A percentile compares a stretch with the other conserved stretches of the same genome.
Evolutionary conservation across 2,797 vertebrate genomes (phyloP).

Genomic region (Pelodytes ibericus): DNA sequence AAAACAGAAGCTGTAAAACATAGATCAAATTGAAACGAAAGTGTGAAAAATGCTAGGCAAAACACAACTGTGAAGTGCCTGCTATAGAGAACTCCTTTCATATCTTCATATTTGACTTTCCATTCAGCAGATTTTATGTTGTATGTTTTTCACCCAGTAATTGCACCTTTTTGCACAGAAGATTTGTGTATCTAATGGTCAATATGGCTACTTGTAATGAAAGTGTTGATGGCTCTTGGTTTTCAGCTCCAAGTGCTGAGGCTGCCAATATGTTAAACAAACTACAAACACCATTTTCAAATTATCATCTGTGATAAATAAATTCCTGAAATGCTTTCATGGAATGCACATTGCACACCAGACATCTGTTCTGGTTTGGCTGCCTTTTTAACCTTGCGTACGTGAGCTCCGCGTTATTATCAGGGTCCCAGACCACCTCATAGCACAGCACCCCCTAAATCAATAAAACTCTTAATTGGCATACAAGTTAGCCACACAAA

Average conservation of each 20-base stretch:
- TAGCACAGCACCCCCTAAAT: no score
- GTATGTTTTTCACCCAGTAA: conserved; percentile 43
- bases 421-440: no score
- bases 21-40: conserved; percentile 45
- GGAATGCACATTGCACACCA: background rate
- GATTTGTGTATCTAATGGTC: conserved; percentile 39
- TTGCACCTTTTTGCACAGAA: conserved; percentile 19
- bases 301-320: conserved; percentile 26
- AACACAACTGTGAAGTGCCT: conserved; percentile 36
- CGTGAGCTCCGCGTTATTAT: no score
- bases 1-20: conserved; percentile 54
- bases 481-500: no score
- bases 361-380: no score
- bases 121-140: conserved; percentile 33
- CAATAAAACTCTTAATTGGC: no score
- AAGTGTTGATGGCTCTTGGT: conserved; percentile 18
- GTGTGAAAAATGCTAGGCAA: conserved; percentile 52
- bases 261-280: conserved; percentile 18
- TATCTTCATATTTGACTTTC: conserved; percentile 42
- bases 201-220: conserved; percentile 23
- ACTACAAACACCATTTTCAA: conserved; percentile 34
- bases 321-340: background rate
- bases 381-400: no score
- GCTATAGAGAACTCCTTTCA: conserved; percentile 35
- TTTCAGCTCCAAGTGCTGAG: conserved; percentile 29